Conservation (phyloP, 2,888 invertebrate genomes). For the Panorpa germanica region DNA sequence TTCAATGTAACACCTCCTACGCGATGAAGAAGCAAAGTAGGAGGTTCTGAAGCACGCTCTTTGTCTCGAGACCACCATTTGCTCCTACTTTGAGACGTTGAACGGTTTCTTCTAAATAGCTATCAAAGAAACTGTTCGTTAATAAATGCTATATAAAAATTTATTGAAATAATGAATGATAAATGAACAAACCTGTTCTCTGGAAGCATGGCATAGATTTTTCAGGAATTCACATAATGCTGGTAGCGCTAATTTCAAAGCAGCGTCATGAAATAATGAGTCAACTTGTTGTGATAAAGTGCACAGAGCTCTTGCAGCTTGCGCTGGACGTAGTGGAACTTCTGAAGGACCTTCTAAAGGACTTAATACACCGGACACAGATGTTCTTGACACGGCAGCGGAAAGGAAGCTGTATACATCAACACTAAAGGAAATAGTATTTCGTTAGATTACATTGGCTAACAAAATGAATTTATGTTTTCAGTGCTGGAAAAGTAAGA, state of each 20-base stretch:
- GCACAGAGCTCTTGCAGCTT: conserved; percentile 78
- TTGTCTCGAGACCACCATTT: conserved; percentile 27
- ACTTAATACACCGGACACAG: conserved; percentile 24
- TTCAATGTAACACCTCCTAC: conserved; percentile 78
- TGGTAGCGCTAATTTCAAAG: conserved; percentile 67
- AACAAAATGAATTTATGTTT: not conserved
- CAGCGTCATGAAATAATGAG: conserved; percentile 76
- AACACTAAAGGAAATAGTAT: conserved; percentile 34
- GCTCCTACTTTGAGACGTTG: conserved; percentile 26
- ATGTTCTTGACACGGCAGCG: conserved; percentile 37
- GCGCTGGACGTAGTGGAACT: conserved; percentile 49
- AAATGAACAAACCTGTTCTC: conserved; percentile 41
- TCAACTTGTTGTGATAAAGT: conserved; percentile 80
- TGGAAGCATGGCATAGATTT: conserved; percentile 71
- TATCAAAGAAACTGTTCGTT: conserved; percentile 5
- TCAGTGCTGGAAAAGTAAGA: too few species aligned
- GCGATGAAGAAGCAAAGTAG: conserved; percentile 51
- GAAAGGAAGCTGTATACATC: conserved; percentile 73
- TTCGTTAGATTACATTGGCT: too few species aligned
- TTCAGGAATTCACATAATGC: conserved; percentile 67
- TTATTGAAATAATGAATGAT: conserved; percentile 14
- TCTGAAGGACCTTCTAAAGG: conserved; percentile 23
- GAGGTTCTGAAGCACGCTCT: conserved; percentile 27
- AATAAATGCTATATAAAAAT: conserved; percentile 1
- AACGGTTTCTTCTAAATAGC: conserved; percentile 24